phyloP scores from a whole-genome alignment of 2,888 invertebrate genomes.

The Danaus chrysippus region DNA sequence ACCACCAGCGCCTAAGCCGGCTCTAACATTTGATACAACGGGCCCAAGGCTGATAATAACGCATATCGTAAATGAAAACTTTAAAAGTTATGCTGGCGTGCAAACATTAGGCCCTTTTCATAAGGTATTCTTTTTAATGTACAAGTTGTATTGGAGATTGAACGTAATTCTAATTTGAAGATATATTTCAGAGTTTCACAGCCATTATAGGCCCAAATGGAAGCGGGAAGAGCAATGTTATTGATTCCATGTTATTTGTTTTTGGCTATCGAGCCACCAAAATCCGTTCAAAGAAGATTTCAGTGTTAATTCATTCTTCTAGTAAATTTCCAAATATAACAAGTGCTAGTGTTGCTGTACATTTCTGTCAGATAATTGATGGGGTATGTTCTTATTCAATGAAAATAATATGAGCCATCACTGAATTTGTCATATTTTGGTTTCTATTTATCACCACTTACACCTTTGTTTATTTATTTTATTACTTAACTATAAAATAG shows the following conservation, averaged over 20 bases:
- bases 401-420: no score
- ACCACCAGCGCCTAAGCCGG: constrained; percentile 86
- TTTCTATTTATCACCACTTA: no score
- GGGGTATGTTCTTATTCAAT: constrained; percentile 72
- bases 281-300: constrained; percentile 97
- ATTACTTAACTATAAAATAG: background rate
- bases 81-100: constrained; percentile 96
- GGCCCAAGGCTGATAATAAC: constrained; percentile 94
- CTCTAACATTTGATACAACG: constrained; percentile 84
- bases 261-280: constrained; percentile 98
- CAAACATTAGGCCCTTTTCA: constrained; percentile 96
- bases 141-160: background rate
- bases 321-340: constrained; percentile 85
- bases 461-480: background rate
- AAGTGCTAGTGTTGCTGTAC: constrained; percentile 90
- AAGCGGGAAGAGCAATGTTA: constrained; percentile 99
- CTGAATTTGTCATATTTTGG: no score
- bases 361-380: constrained; percentile 91
- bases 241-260: constrained; percentile 99
- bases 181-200: constrained; percentile 89
- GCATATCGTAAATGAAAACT: constrained; percentile 94
- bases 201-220: constrained; percentile 99
- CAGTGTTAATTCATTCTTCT: constrained; percentile 95
- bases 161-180: constrained; percentile 10
- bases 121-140: constrained; percentile 75